Conservation (phyloP, 2,888 invertebrate genomes). For the Lasioglossum zephyrum region DNA sequence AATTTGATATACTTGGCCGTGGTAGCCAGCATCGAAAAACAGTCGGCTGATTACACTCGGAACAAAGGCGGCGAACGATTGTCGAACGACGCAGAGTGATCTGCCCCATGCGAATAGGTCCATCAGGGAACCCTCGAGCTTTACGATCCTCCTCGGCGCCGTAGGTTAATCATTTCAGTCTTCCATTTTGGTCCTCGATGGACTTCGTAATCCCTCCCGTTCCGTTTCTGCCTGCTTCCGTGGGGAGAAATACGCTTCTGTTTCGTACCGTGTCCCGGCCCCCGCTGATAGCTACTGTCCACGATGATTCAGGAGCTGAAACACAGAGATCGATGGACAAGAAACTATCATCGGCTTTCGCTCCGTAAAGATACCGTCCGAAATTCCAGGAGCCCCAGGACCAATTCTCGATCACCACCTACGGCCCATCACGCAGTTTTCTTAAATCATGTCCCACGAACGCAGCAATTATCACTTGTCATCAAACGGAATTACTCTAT, state of each 20-base stretch:
- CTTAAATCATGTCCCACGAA: slow-evolving; percentile 59
- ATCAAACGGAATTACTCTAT: slow-evolving; percentile 13
- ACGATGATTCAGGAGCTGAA: slow-evolving; percentile 54
- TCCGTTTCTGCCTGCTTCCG: slow-evolving; percentile 22
- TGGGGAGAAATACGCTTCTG: slow-evolving; percentile 41
- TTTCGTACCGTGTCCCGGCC: slow-evolving; percentile 39
- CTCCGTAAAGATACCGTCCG: slow-evolving; percentile 18
- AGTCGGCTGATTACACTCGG: slow-evolving; percentile 37
- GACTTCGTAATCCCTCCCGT: slow-evolving; percentile 45
- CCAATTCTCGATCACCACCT: slow-evolving; percentile 60
- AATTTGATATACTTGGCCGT: slow-evolving; percentile 72
- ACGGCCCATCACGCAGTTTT: slow-evolving; percentile 50
- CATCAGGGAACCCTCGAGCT: slow-evolving; percentile 64
- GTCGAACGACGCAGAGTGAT: slow-evolving; percentile 37
- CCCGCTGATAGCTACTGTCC: slow-evolving; percentile 60
- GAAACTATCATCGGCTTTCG: slow-evolving; percentile 14
- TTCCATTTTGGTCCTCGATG: slow-evolving; percentile 60
- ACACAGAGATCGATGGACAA: slow-evolving; percentile 60
- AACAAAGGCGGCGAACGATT: slow-evolving; percentile 53
- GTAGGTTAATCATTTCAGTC: slow-evolving; percentile 77
- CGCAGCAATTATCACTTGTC: slow-evolving; percentile 43
- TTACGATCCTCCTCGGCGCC: slow-evolving; percentile 79
- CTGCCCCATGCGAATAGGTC: slow-evolving; percentile 56
- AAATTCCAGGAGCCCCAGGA: slow-evolving; percentile 64
- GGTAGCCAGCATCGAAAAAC: slow-evolving; percentile 67